Percentiles rank a stretch among this genome's conserved stretches.
These are phyloP conservation scores for Steinernema carpocapsae DNA, from an alignment of 2,888 invertebrate species.

Conservation along the genomic window DNA sequence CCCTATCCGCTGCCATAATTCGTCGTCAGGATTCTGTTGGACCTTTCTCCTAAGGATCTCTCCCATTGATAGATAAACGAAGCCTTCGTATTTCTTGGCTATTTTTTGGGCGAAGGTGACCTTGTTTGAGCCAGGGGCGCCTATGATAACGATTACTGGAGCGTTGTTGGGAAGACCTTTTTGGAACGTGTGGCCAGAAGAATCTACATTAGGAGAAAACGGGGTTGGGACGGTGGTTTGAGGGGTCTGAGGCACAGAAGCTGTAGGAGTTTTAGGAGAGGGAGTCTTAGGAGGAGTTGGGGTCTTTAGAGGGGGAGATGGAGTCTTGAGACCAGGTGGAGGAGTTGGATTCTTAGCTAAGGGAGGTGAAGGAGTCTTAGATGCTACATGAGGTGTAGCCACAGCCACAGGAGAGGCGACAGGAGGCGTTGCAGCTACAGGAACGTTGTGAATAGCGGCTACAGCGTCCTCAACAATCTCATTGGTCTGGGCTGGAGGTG, in stretches of 20 bases:
- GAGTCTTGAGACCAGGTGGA: background rate
- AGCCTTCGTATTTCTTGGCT: slow-evolving; percentile 68
- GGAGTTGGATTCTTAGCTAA: background rate
- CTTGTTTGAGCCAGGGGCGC: slow-evolving; percentile 68
- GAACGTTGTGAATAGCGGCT: background rate
- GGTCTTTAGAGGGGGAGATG: background rate
- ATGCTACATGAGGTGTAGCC: background rate
- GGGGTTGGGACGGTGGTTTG: background rate
- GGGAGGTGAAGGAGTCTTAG: background rate
- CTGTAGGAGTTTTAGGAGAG: slow-evolving; percentile 18
- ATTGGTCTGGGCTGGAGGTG: background rate
- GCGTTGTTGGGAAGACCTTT: slow-evolving; percentile 57
- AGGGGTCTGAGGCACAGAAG: background rate
- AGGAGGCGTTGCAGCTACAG: background rate
- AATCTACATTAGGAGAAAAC: too few species aligned
- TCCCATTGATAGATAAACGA: slow-evolving; percentile 58
- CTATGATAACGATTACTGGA: slow-evolving; percentile 66
- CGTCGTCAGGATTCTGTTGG: slow-evolving; percentile 57
- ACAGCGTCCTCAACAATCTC: slow-evolving; percentile 5
- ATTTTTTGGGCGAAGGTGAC: slow-evolving; percentile 59
- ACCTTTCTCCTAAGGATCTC: slow-evolving; percentile 65
- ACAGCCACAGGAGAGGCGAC: too few species aligned
- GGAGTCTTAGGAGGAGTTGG: slow-evolving; percentile 6
- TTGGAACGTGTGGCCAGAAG: background rate
- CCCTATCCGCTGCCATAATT: slow-evolving; percentile 61